Evolutionary conservation across 2,888 invertebrate genomes (phyloP).

Genomic region (Eudemis profundana): DNA sequence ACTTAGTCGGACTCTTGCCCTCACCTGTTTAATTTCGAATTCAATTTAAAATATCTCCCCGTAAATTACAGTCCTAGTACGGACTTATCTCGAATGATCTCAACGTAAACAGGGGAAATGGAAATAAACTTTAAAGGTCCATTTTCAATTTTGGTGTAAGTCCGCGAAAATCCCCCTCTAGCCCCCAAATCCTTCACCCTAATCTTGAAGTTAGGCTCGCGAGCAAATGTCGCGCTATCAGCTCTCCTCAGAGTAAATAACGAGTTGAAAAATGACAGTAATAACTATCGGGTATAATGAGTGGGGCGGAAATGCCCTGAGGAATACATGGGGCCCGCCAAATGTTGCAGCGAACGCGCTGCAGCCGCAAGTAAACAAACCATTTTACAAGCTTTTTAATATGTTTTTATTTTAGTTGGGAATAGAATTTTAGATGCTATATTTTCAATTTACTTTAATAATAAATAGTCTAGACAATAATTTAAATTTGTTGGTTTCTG

Average conservation of each 20-base stretch:
- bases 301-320: constrained; percentile 81
- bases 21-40: constrained; percentile 43
- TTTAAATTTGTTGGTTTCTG: too few relatives aligned
- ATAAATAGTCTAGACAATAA: too few relatives aligned
- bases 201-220: constrained; percentile 72
- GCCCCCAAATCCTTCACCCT: constrained; percentile 72
- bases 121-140: constrained; percentile 67
- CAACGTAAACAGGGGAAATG: constrained; percentile 55
- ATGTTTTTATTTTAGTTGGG: constrained; percentile 34
- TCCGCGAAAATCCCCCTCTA: constrained; percentile 67
- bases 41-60: constrained; percentile 42
- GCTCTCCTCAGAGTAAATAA: constrained; percentile 83
- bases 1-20: constrained; percentile 17
- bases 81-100: constrained; percentile 54
- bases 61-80: constrained; percentile 52
- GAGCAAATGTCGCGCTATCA: constrained; percentile 83
- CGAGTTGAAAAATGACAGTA: constrained; percentile 86
- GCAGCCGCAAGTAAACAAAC: constrained; percentile 71
- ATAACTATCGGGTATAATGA: constrained; percentile 84
- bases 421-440: constrained; percentile 36
- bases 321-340: constrained; percentile 82
- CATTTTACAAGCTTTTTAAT: constrained; percentile 51
- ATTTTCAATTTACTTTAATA: not conserved
- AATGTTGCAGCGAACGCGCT: constrained; percentile 70
- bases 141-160: constrained; percentile 79